Base-by-base conservation (phyloP, 2,888 invertebrate species). In the Xestoiulus laeticollis region DNA sequence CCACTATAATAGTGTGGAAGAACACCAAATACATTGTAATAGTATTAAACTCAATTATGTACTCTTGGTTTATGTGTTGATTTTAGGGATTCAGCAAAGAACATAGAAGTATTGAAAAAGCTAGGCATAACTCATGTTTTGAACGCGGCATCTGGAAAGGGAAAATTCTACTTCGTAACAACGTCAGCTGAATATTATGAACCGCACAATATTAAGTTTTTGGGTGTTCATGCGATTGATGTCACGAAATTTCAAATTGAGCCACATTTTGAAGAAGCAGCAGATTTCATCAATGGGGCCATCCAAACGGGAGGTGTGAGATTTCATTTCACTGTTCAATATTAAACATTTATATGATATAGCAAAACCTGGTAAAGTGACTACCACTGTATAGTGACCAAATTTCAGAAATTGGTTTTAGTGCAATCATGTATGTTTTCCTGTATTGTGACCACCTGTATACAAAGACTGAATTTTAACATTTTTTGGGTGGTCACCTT, bases 221-320 rank as follows among this genome's bases (percentile, higher is more conserved):
- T 92, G 43, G 93, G 93, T 0, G 90, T 93, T 26, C 92, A 92
- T 32, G 93, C 93, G 26, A 91, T 92, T 48, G 93, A 93, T 89
- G 90, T 91, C 33, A 90, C 91, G 87, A 91, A 91, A 87, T 93
- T 92, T 90, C 91, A 92, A 53, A 89, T 93, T 84, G 90, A 91
- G 85, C 91, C 91, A 32, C 92, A 92, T 89, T 93, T 93, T 90
- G 90, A 92, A 78, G 91, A 91, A 88, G 91, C 92, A 14, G 92
- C 92, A 1, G 90, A 92, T 68, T 93, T 92, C 89, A 93, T 93
- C 85, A 91, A 92, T 5, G 90, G 91, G 12, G 93, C 92, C 19
- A 89, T 93, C 6, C 89, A 90, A 30, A 88, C 89, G 32, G 90
- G 90, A 89, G 91, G 91, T 91, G 88, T 89, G 89, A 84, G 5